These are phyloP conservation scores for Leptinotarsa tumamoca DNA, from an alignment of 2,888 invertebrate species.

Conservation along the genomic window DNA sequence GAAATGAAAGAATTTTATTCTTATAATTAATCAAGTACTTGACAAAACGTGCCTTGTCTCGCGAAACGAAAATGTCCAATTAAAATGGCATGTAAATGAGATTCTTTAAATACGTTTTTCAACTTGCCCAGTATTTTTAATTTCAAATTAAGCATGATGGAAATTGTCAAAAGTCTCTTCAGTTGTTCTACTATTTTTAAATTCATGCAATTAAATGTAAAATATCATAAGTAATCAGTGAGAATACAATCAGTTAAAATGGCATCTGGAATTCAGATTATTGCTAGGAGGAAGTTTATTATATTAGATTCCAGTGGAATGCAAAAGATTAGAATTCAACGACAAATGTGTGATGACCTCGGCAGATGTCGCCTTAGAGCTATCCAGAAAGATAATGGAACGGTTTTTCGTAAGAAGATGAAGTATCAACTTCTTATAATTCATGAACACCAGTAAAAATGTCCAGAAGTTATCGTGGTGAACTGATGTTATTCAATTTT, in stretches of 20 bases:
- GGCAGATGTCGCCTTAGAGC: too few relatives aligned
- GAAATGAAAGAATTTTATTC: constrained; percentile 46
- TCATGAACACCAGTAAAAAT: too few relatives aligned
- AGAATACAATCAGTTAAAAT: not conserved
- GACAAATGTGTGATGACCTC: too few relatives aligned
- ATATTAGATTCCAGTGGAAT: too few relatives aligned
- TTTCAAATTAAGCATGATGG: constrained; percentile 51
- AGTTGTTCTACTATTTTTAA: constrained; percentile 39
- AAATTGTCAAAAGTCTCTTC: constrained; percentile 39
- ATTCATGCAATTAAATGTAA: constrained; percentile 52
- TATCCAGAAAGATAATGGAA: too few relatives aligned
- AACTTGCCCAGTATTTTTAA: constrained; percentile 53
- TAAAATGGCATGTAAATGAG: constrained; percentile 58
- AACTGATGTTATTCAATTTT: too few relatives aligned
- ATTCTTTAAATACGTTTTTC: constrained; percentile 55
- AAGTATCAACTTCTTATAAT: too few relatives aligned
- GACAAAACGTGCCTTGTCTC: constrained; percentile 55
- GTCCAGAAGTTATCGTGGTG: too few relatives aligned
- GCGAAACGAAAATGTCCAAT: constrained; percentile 58
- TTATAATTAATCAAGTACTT: constrained; percentile 48
- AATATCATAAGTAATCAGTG: not conserved
- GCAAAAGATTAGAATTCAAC: too few relatives aligned
- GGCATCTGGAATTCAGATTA: not conserved
- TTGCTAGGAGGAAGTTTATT: not conserved
- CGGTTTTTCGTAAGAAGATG: too few relatives aligned